Evolutionary conservation across 2,888 invertebrate species (phyloP).

Genomic region (Sinodicranocentrus sp.): DNA sequence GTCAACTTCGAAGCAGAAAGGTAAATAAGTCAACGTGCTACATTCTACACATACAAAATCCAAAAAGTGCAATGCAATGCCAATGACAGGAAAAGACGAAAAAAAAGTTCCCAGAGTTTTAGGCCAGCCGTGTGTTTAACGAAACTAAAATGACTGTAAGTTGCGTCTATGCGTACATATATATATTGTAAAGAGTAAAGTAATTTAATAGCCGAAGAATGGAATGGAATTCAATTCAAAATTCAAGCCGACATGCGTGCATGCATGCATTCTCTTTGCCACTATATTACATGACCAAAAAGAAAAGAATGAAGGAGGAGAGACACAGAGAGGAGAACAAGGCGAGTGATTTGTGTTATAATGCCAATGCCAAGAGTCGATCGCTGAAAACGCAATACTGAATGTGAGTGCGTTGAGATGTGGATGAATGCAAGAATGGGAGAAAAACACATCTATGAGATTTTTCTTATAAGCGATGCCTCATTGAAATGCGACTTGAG

Average conservation of each 20-base stretch:
- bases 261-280: slow-evolving; percentile 1
- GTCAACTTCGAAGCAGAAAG: slow-evolving; percentile 15
- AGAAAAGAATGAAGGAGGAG: slow-evolving; percentile 30
- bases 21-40: slow-evolving; percentile 49
- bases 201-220: slow-evolving; percentile 44
- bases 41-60: slow-evolving; percentile 23
- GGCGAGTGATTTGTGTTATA: slow-evolving; percentile 65
- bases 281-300: slow-evolving; percentile 42
- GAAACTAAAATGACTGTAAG: too few species aligned
- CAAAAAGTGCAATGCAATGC: slow-evolving; percentile 36
- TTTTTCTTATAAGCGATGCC: slow-evolving; percentile 23
- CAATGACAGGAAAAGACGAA: slow-evolving; percentile 26
- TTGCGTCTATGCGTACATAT: too few species aligned
- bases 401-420: slow-evolving; percentile 5
- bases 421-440: slow-evolving; percentile 23
- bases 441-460: not conserved
- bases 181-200: not conserved
- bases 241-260: slow-evolving; percentile 32
- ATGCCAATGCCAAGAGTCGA: slow-evolving; percentile 59
- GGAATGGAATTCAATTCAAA: slow-evolving; percentile 62
- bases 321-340: slow-evolving; percentile 22
- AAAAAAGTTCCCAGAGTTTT: slow-evolving; percentile 34
- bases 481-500: slow-evolving; percentile 54
- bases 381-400: too few species aligned
- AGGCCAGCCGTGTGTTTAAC: not conserved